phyloP scores from a whole-genome alignment of 2,888 invertebrate species.

The Dascillus cervinus region DNA sequence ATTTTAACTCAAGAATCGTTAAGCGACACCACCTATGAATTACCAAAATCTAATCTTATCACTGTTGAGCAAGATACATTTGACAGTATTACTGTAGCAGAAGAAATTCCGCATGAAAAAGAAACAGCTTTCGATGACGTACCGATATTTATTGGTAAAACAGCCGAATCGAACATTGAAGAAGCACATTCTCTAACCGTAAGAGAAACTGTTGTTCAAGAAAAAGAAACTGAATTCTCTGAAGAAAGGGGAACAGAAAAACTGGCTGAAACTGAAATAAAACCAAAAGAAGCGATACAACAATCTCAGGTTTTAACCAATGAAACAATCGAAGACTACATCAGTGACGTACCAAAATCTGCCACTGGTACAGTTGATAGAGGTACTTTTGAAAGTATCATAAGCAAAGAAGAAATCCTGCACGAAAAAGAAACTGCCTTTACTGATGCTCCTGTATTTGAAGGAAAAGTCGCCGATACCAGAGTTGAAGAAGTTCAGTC shows the following conservation, averaged over 20 bases:
- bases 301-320: slow-evolving; percentile 13
- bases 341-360: slow-evolving; percentile 22
- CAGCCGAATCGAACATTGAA: slow-evolving; percentile 38
- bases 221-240: slow-evolving; percentile 11
- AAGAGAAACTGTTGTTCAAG: slow-evolving; percentile 41
- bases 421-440: no score
- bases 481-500: slow-evolving; percentile 49
- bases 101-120: slow-evolving; percentile 41
- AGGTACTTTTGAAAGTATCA: slow-evolving; percentile 37
- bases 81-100: slow-evolving; percentile 30
- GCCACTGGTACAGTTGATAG: slow-evolving; percentile 31
- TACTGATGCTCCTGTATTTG: no score
- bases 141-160: slow-evolving; percentile 35
- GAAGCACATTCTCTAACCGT: slow-evolving; percentile 41
- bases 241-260: slow-evolving; percentile 16
- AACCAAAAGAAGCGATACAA: slow-evolving; percentile 3
- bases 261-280: slow-evolving; percentile 6
- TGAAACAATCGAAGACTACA: slow-evolving; percentile 18
- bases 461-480: slow-evolving; percentile 48
- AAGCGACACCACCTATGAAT: no score
- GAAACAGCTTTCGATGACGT: slow-evolving; percentile 36
- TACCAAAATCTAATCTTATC: no score
- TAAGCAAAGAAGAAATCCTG: slow-evolving; percentile 38
- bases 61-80: slow-evolving; percentile 35
- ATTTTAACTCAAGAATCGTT: no score